A percentile compares a stretch with the other conserved stretches of the same genome.
These are phyloP conservation scores for Dastarcus helophoroides DNA, from an alignment of 2,888 invertebrate genomes.

Conservation along the genomic window DNA sequence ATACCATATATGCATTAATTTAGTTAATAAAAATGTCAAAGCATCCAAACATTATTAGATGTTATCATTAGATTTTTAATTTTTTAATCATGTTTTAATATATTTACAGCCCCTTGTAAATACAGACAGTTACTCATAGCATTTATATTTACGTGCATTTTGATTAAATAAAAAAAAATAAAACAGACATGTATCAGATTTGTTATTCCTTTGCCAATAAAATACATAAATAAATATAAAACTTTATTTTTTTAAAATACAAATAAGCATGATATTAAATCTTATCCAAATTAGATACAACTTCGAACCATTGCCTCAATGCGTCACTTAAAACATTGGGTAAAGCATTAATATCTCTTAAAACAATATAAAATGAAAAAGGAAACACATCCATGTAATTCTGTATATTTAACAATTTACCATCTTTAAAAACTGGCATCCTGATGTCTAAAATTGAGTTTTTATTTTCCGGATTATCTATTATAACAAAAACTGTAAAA, in stretches of 20 bases:
- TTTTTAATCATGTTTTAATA: too few species aligned
- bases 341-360: slow-evolving; percentile 77
- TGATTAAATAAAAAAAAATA: too few species aligned
- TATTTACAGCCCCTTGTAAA: too few species aligned
- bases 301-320: slow-evolving; percentile 96
- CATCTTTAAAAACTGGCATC: slow-evolving; percentile 58
- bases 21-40: too few species aligned
- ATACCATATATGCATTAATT: too few species aligned
- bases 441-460: slow-evolving; percentile 86
- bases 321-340: slow-evolving; percentile 92
- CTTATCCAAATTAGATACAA: slow-evolving; percentile 55
- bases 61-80: too few species aligned
- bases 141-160: too few species aligned
- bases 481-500: slow-evolving; percentile 89
- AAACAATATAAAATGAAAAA: slow-evolving; percentile 93
- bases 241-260: slow-evolving; percentile 1
- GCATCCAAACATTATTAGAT: too few species aligned
- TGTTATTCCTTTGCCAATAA: not conserved
- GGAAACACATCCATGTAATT: slow-evolving; percentile 93
- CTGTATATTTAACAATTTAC: slow-evolving; percentile 50
- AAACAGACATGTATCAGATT: slow-evolving; percentile 1
- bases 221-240: not conserved
- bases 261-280: slow-evolving; percentile 8
- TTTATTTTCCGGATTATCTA: slow-evolving; percentile 89
- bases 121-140: too few species aligned